phyloP scores from a whole-genome alignment of 2,888 invertebrate genomes.

The Eupithecia abbreviata region DNA sequence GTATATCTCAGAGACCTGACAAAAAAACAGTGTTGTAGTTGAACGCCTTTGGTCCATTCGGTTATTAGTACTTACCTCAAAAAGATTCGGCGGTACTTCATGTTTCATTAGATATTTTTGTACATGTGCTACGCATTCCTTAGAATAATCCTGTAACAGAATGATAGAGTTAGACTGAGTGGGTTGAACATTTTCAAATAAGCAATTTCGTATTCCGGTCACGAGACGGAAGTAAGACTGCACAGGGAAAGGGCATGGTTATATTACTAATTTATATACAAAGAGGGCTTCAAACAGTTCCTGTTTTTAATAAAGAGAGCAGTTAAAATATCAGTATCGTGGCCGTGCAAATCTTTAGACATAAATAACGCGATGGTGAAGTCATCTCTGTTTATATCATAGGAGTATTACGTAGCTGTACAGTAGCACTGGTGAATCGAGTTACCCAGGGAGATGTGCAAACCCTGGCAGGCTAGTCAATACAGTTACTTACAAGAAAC shows the following conservation, averaged over 20 bases:
- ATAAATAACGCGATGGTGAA: neutral
- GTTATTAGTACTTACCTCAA: slow-evolving; percentile 89
- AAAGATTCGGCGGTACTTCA: slow-evolving; percentile 98
- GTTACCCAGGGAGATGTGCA: neutral
- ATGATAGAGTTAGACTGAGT: slow-evolving; percentile 26
- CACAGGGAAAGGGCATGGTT: slow-evolving; percentile 26
- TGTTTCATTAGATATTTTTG: slow-evolving; percentile 98
- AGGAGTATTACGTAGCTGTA: slow-evolving; percentile 1
- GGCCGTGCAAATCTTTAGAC: neutral
- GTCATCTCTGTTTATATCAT: neutral
- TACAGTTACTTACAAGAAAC: slow-evolving; percentile 34
- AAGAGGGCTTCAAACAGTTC: slow-evolving; percentile 8
- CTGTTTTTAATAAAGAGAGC: slow-evolving; percentile 7
- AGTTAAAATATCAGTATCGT: neutral
- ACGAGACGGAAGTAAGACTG: slow-evolving; percentile 31
- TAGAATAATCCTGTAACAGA: slow-evolving; percentile 96
- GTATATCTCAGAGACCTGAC: too few species aligned
- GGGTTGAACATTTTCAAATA: slow-evolving; percentile 28
- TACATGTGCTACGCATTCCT: slow-evolving; percentile 98
- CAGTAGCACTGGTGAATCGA: neutral
- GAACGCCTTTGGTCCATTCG: neutral
- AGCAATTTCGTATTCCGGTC: slow-evolving; percentile 36
- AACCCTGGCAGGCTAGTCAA: slow-evolving; percentile 16
- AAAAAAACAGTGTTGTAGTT: too few species aligned
- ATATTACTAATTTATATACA: slow-evolving; percentile 23